Percentiles rank a stretch among this genome's conserved stretches.
Conservation (phyloP, 2,888 invertebrate genomes). For the Sarcophaga variegata region DNA sequence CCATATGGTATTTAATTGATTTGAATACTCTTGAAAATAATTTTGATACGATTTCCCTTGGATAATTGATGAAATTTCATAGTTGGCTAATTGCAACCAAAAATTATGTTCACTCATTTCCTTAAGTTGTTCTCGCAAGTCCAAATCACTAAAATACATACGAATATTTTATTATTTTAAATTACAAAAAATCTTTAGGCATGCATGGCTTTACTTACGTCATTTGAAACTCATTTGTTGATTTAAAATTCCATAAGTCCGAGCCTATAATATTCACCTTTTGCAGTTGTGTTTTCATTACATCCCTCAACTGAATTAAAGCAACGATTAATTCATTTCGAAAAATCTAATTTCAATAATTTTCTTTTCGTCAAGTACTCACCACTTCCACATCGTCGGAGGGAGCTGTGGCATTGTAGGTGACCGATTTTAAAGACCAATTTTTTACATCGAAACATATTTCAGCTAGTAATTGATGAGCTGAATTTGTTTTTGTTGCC, state of each 20-base stretch:
- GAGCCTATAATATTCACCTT: not conserved
- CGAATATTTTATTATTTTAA: not conserved
- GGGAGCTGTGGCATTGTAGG: conserved; percentile 26
- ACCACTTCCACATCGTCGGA: conserved; percentile 13
- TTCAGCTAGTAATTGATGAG: conserved; percentile 40
- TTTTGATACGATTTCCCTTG: conserved; percentile 25
- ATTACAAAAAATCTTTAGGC: not conserved
- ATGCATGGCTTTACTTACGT: not conserved
- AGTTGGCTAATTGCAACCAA: conserved; percentile 50
- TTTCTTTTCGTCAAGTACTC: not conserved
- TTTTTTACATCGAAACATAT: conserved; percentile 35
- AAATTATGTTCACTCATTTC: conserved; percentile 15
- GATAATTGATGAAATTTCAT: conserved; percentile 41
- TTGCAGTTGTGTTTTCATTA: conserved; percentile 18
- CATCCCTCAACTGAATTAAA: conserved; percentile 27
- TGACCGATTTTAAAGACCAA: conserved; percentile 26
- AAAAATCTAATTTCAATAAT: too few species aligned
- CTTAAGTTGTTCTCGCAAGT: conserved; percentile 2
- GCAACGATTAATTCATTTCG: too few species aligned
- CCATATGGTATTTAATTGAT: conserved; percentile 62
- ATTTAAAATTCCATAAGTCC: conserved; percentile 22
- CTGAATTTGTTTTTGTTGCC: not conserved
- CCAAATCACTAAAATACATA: not conserved
- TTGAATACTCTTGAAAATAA: conserved; percentile 44
- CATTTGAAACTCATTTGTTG: conserved; percentile 4